Evolutionary conservation across 2,113 vertebrate species (phyloP), one percentile per base, ranked within the genome.

Genomic region (Erythrocercus mccallii): DNA sequence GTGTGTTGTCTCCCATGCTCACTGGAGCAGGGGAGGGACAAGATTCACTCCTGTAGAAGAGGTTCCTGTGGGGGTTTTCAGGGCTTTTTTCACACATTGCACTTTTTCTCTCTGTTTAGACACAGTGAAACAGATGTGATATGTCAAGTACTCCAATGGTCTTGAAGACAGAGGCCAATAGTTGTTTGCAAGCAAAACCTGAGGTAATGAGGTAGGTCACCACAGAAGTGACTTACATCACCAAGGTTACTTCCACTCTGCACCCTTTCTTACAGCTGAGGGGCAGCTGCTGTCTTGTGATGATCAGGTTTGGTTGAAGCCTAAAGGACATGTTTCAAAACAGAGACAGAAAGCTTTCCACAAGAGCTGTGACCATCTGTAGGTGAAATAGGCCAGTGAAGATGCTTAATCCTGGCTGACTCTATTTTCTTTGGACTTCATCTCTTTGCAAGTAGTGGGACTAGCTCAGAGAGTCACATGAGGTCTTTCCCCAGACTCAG

Each of bases 401-500:
- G 8, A 19, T 27, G 2, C 4, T 37, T 42, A 15, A 25, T 56
- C 11, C 31, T 60, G 64, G 9, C 27, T 76, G 44, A 40, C 10
- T 51, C 48, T 0, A 0, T 58, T 93, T 78, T 4, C 23, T 70
- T 86, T 68, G 35, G 24, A 56, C 4, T 80, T 12, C 22, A n/a
- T 12, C 10, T 68, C 33, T 35, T 51, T 66, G 16, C 12, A 30
- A 1, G 1, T 18, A 18, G 21, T 54, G 28, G n/a, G 6, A n/a
- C 20, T n/a, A 9, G 2, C 20, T 61, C 1, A 5, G 30, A 6
- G 15, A 1, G 5, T 42, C 58, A 33, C 1, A 1, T 6, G 14
- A 81, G 11, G 35, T 37, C 17, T 68, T 54, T 76, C 28, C 4
- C 22, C 21, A 45, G 15, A 15, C 10, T 71, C 56, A 92, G 12